Evolutionary conservation across 2,888 invertebrate genomes (phyloP).

Genomic region (Drosophila engyochracea): DNA sequence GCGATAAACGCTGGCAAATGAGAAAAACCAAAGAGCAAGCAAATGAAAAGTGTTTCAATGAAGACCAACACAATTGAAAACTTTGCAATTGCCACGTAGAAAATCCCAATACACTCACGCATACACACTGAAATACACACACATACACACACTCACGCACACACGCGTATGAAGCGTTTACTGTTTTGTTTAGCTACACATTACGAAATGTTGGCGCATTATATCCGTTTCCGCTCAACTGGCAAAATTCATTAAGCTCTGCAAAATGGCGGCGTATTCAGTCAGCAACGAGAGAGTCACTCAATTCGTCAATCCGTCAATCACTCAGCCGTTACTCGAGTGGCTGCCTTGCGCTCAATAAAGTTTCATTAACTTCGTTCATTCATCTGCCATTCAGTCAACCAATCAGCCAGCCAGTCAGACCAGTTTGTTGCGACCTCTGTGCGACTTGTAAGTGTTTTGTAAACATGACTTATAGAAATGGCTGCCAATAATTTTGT

Average conservation of each 20-base stretch:
- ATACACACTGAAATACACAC: not conserved
- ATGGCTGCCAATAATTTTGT: slow-evolving; percentile 59
- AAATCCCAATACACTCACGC: slow-evolving; percentile 32
- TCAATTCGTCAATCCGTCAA: slow-evolving; percentile 39
- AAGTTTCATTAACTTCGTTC: slow-evolving; percentile 73
- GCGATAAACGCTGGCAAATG: slow-evolving; percentile 48
- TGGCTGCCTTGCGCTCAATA: slow-evolving; percentile 64
- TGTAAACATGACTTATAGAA: slow-evolving; percentile 73
- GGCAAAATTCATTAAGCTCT: slow-evolving; percentile 77
- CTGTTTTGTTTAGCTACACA: slow-evolving; percentile 44
- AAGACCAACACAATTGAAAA: slow-evolving; percentile 54
- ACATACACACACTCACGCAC: slow-evolving; percentile 9
- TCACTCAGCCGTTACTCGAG: slow-evolving; percentile 40
- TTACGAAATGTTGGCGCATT: slow-evolving; percentile 64
- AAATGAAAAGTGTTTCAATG: slow-evolving; percentile 67
- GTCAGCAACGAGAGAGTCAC: slow-evolving; percentile 27
- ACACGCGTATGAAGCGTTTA: slow-evolving; percentile 3
- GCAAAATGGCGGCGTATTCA: slow-evolving; percentile 56
- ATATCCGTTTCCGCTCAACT: slow-evolving; percentile 79
- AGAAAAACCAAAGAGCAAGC: slow-evolving; percentile 35
- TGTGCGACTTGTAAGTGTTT: slow-evolving; percentile 68
- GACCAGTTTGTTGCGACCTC: slow-evolving; percentile 6
- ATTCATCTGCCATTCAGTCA: slow-evolving; percentile 56
- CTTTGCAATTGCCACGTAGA: slow-evolving; percentile 55
- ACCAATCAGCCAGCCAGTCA: slow-evolving; percentile 35